Evolutionary conservation across 2,113 vertebrate species (phyloP).

Genomic region (Bostrychus sinensis): DNA sequence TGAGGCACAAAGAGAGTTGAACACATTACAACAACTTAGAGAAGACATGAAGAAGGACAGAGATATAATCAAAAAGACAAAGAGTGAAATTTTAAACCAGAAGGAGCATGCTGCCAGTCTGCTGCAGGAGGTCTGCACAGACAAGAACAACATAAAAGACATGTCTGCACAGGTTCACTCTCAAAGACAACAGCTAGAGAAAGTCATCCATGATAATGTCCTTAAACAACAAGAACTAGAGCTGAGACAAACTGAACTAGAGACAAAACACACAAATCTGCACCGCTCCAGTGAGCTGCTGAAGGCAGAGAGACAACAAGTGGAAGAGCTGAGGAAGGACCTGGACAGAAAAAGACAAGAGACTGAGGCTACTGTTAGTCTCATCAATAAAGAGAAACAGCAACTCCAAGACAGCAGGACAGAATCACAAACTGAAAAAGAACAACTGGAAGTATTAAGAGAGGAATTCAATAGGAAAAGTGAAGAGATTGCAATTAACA

Average conservation of each 20-base stretch:
- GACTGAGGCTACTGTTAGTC: neutral
- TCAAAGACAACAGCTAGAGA: slow-evolving; percentile 2
- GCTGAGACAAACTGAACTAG: slow-evolving; percentile 2
- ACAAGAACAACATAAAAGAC: slow-evolving; percentile 10
- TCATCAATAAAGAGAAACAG: neutral
- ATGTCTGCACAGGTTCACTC: neutral
- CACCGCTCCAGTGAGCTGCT: neutral
- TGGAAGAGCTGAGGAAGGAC: neutral
- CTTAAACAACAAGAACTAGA: slow-evolving; percentile 4
- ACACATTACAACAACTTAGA: neutral
- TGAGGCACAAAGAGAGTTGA: neutral
- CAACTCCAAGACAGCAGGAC: neutral
- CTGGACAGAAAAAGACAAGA: slow-evolving; percentile 5
- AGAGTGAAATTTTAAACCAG: neutral
- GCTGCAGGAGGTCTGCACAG: neutral
- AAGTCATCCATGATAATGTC: neutral
- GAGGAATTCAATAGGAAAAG: neutral
- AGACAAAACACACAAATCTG: neutral
- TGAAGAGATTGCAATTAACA: neutral
- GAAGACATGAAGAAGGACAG: neutral
- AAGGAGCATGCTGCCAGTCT: neutral
- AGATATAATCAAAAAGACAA: slow-evolving; percentile 3
- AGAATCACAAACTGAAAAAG: neutral
- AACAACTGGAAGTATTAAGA: neutral
- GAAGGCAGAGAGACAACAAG: slow-evolving; percentile 2